Base-by-base conservation (phyloP, 2,888 invertebrate genomes). In the Eudasyphora cyanicolor region DNA sequence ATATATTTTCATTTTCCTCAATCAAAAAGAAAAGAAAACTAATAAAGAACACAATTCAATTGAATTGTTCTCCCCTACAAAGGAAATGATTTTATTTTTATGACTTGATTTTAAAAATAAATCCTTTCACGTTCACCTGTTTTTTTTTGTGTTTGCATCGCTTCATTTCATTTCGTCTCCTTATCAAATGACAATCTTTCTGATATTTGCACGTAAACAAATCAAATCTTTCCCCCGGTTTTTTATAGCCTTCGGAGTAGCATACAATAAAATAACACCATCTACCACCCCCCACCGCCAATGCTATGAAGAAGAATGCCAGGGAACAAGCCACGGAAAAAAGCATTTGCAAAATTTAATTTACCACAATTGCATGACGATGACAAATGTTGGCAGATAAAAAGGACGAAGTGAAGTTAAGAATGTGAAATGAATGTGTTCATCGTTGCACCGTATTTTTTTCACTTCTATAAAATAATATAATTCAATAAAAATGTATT, bases 401-500 rank as follows among this genome's bases (percentile, higher is more conserved):
- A 60, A 29, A 5, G n/a, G 69, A 79, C 79, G 32, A 57, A 60
- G 17, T 2, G n/a, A 27, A 38, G 17, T 19, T 19, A 32, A 12
- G 32, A 32, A 21, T 60, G 60, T 21, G 27, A 60, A n/a, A 60
- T 60, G 27, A 60, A 32, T 42, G 35, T 67, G 67, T 67, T 60
- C 60, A 21, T 67, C 19, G 67, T 42, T 67, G 21, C n/a, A n/a
- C n/a, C 24, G 17, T 4, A n/a, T 64, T 77, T 62, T 71, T 42
- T 74, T 51, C 21, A 14, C 67, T 21, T 14, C 75, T 74, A 83
- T 83, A 80, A 83, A 83, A 77, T 80, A 75, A 80, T 80, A 71
- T 83, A 83, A 83, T 83, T 80, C 80, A 83, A 83, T 83, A 80
- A 80, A 83, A 70, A 77, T 80, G 70, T 71, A 78, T 80, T 83